These are phyloP conservation scores for Muntiacus muntjak DNA, from an alignment of 2,113 vertebrate species.

Conservation along the genomic window DNA sequence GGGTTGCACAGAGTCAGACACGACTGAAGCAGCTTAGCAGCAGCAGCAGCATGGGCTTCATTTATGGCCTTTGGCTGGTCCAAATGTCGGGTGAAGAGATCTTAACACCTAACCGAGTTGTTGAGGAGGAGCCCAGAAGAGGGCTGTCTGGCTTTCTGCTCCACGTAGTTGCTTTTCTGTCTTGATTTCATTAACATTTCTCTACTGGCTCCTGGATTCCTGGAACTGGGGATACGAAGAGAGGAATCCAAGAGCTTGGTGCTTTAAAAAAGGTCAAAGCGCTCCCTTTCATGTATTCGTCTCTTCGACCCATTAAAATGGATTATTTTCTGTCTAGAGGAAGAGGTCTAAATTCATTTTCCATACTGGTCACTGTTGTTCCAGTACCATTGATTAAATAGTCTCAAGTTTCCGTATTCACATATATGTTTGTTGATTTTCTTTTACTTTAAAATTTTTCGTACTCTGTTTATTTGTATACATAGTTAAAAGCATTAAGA, in stretches of 20 bases:
- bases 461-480: not conserved
- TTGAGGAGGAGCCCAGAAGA: not conserved
- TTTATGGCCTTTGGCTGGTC: not conserved
- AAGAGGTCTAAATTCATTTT: not conserved
- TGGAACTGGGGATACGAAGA: not conserved
- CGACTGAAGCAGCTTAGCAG: no score
- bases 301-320: not conserved
- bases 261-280: not conserved
- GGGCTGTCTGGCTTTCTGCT: not conserved
- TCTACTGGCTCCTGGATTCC: not conserved
- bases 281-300: not conserved
- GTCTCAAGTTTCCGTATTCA: not conserved
- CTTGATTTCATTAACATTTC: not conserved
- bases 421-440: not conserved
- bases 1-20: no score
- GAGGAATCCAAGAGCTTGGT: not conserved
- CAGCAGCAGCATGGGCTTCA: not conserved
- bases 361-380: not conserved
- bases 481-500: not conserved
- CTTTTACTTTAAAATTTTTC: not conserved
- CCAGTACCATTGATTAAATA: not conserved
- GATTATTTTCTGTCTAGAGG: not conserved
- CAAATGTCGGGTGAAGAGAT: not conserved
- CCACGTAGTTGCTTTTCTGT: not conserved
- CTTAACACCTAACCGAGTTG: not conserved